phyloP scores from a whole-genome alignment of 1,140 invertebrate species.

The Pseudobourletiella spinata region DNA sequence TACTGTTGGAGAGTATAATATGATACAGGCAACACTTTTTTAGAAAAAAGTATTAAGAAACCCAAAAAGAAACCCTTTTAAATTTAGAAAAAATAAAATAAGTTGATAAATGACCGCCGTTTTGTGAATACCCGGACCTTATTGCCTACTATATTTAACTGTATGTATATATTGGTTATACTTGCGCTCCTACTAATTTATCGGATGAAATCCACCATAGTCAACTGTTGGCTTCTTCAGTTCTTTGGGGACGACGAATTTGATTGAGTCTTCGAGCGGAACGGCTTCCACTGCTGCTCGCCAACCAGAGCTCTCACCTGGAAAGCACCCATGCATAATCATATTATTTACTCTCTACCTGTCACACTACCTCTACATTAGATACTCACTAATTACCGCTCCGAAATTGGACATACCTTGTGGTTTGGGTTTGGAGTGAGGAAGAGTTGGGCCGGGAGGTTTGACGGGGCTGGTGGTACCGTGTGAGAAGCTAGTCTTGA shows the following conservation, averaged over 20 bases:
- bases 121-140: too few relatives aligned
- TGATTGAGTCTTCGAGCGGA: constrained; percentile 12
- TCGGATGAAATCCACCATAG: constrained; percentile 19
- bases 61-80: not conserved
- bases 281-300: constrained; percentile 23
- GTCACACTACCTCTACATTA: too few relatives aligned
- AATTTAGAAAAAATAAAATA: constrained; percentile 3
- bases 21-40: not conserved
- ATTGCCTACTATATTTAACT: too few relatives aligned
- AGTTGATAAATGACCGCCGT: too few relatives aligned
- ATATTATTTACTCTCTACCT: too few relatives aligned
- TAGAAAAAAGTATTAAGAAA: not conserved
- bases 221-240: constrained; percentile 11
- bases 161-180: too few relatives aligned
- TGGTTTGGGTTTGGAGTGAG: not conserved
- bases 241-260: constrained; percentile 15
- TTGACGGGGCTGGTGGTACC: not conserved
- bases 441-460: not conserved
- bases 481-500: constrained; percentile 28
- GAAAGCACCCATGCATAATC: too few relatives aligned
- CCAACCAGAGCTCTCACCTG: constrained; percentile 7
- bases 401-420: too few relatives aligned
- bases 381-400: too few relatives aligned
- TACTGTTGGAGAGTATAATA: not conserved
- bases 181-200: too few relatives aligned